Evolutionary conservation across 1,140 invertebrate species (phyloP).

Genomic region (Halictus rubicundus): DNA sequence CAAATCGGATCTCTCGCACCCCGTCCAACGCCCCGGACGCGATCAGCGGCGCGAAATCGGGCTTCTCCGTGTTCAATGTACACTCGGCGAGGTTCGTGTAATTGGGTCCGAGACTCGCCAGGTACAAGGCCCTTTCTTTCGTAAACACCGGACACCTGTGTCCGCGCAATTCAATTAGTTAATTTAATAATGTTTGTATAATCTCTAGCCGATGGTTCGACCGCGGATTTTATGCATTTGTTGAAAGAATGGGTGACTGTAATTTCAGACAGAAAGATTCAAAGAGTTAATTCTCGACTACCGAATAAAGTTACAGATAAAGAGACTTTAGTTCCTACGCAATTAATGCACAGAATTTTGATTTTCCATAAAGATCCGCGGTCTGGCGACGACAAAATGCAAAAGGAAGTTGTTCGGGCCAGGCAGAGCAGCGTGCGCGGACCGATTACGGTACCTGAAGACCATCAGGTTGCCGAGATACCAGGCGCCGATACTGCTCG

Average conservation of each 20-base stretch:
- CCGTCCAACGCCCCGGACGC: slow-evolving; percentile 76
- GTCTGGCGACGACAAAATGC: no score
- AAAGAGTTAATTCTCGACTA: no score
- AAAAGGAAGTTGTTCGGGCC: no score
- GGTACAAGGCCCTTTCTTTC: slow-evolving; percentile 78
- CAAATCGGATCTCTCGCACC: slow-evolving; percentile 73
- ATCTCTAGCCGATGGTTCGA: no score
- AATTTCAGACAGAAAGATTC: no score
- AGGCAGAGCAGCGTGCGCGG: no score
- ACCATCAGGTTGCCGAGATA: slow-evolving; percentile 81
- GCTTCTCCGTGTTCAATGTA: slow-evolving; percentile 76
- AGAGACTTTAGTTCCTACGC: no score
- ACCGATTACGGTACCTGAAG: slow-evolving; percentile 76
- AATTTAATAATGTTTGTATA: neutral
- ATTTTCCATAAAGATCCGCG: no score
- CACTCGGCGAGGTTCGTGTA: slow-evolving; percentile 80
- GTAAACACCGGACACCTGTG: slow-evolving; percentile 79
- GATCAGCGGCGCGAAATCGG: slow-evolving; percentile 79
- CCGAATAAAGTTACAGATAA: no score
- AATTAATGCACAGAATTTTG: no score
- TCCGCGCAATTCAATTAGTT: neutral
- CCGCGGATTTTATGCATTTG: no score
- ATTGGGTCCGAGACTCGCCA: slow-evolving; percentile 81
- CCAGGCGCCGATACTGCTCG: slow-evolving; percentile 76
- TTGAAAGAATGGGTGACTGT: no score